phyloP scores from a whole-genome alignment of 1,140 invertebrate genomes.

The Dinoponera quadriceps region DNA sequence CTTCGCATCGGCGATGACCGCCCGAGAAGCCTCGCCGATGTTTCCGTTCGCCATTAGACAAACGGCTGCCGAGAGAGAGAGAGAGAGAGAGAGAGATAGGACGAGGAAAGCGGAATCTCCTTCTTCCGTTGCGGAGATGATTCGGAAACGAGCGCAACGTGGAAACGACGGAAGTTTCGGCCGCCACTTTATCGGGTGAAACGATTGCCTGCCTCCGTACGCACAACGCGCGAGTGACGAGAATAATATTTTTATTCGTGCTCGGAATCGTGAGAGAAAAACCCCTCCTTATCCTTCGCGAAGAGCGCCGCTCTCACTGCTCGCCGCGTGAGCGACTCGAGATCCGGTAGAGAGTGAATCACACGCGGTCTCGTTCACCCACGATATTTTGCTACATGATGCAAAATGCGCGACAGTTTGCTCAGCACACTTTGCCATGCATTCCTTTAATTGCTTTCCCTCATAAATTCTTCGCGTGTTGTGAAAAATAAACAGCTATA shows the following conservation, averaged over 20 bases:
- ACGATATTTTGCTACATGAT: too few species aligned
- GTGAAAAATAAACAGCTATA: too few species aligned
- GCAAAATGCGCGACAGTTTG: too few species aligned
- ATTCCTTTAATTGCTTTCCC: constrained; percentile 1
- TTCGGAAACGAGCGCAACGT: constrained; percentile 34
- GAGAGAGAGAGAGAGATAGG: neutral
- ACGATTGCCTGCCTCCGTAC: neutral
- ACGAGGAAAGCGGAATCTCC: neutral
- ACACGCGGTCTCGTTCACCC: too few species aligned
- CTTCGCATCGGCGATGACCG: constrained; percentile 58
- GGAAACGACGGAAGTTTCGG: constrained; percentile 42
- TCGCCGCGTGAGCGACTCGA: too few species aligned
- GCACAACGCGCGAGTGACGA: neutral
- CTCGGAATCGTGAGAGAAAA: neutral
- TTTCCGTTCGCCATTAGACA: constrained; percentile 60
- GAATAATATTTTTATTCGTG: neutral
- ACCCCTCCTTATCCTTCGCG: too few species aligned
- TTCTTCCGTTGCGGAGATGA: constrained; percentile 2
- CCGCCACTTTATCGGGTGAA: constrained; percentile 22
- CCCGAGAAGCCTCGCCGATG: constrained; percentile 35
- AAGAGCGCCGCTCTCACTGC: too few species aligned
- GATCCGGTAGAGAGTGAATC: too few species aligned
- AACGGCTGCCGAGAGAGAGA: neutral
- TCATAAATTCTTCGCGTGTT: neutral
- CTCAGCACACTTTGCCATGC: neutral